Base-by-base conservation (phyloP, 2,797 vertebrate species). In the Phataginus tetradactyla region DNA sequence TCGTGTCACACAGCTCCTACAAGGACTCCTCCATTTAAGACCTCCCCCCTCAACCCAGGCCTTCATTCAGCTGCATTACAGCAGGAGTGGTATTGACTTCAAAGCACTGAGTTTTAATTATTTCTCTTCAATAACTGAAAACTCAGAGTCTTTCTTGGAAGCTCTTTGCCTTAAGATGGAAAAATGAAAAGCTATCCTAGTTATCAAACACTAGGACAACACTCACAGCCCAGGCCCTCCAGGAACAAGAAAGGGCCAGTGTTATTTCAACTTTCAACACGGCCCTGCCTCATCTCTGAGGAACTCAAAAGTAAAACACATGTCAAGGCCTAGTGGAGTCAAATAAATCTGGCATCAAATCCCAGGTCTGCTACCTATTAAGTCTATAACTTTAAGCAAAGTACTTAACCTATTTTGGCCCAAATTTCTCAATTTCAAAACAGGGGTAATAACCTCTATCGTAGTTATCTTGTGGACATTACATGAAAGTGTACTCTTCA, bases 361-460 rank as follows among this genome's bases (percentile, higher is more conserved):
- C n/a, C 79, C 83, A 96, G 74, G 34, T 91, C 61, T 81, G 42
- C 37, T 20, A 68, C 66, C 85, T 74, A 84, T 42, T 71, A 91
- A 18, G 12, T 66, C 42, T 37, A 37, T 51, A 84, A 85, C 34
- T 96, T 87, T 63, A 94, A 88, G 88, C 75, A 87, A 78, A 93
- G 63, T 57, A 66, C 27, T 91, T 87, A 84, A 86, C 49, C 79
- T 91, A 42, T 77, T 75, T 75, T 68, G 71, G 39, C 71, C 68
- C 59, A 37, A 78, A 77, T 78, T 93, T 95, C 74, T 95, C 75
- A 34, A 51, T 90, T 79, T 81, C 78, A 96, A 92, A 89, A 85
- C 34, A 51, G 7, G 14, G 34, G 79, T 83, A 79, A 85, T 29
- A 80, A 59, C 5, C 20, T 83, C 57, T 37, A 69, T 7, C 45